A percentile compares a stretch with the other conserved stretches of the same genome.
Evolutionary conservation across 1,140 invertebrate species (phyloP).

Genomic region (Drosophila serrata): DNA sequence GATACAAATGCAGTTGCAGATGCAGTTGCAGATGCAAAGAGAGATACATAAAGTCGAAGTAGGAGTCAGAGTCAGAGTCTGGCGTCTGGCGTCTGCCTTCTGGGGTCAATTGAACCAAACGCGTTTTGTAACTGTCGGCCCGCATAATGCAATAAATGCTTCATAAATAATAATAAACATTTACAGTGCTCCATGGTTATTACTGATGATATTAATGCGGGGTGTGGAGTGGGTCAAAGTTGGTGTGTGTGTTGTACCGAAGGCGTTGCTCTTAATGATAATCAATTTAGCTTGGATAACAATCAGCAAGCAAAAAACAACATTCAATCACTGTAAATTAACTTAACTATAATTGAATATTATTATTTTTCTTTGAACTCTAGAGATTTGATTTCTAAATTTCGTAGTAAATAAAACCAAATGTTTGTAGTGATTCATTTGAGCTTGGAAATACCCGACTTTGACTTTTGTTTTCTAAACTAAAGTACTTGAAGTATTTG

Average conservation of each 20-base stretch:
- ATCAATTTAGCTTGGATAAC: slow-evolving; percentile 78
- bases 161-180: slow-evolving; percentile 78
- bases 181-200: slow-evolving; percentile 42
- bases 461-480: background rate
- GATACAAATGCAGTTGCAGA: background rate
- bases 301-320: slow-evolving; percentile 68
- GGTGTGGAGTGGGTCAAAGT: background rate
- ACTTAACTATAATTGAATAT: slow-evolving; percentile 74
- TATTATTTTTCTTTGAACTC: background rate
- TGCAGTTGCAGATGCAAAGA: slow-evolving; percentile 15
- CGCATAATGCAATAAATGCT: slow-evolving; percentile 79
- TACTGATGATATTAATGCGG: slow-evolving; percentile 15
- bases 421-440: background rate
- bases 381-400: background rate
- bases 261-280: slow-evolving; percentile 58
- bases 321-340: slow-evolving; percentile 76
- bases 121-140: slow-evolving; percentile 68
- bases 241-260: background rate
- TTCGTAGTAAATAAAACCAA: no score
- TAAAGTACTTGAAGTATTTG: background rate
- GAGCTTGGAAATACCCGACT: background rate
- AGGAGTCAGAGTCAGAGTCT: slow-evolving; percentile 35
- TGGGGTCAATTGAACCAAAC: slow-evolving; percentile 73
- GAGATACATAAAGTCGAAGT: slow-evolving; percentile 33
- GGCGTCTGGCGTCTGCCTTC: slow-evolving; percentile 71